A percentile compares a stretch with the other conserved stretches of the same genome.
Conservation (phyloP, 2,113 vertebrate species). For the Zapornia atra region DNA sequence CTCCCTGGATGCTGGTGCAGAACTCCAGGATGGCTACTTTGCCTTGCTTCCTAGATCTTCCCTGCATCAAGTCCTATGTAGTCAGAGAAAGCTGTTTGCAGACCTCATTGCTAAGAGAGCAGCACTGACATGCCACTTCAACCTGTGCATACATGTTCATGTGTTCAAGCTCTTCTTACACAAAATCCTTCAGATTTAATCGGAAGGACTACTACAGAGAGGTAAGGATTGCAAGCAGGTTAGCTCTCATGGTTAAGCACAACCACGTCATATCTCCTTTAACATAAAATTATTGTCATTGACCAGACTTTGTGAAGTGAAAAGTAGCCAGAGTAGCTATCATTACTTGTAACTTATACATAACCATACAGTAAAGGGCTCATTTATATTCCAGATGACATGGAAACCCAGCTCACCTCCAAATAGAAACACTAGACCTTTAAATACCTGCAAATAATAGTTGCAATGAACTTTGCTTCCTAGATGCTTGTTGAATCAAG, state of each 20-base stretch:
- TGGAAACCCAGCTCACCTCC: neutral
- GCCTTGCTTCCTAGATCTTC: neutral
- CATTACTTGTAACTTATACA: neutral
- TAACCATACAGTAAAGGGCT: neutral
- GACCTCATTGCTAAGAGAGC: neutral
- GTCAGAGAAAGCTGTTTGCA: neutral
- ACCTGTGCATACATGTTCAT: fast-evolving
- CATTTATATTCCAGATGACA: neutral
- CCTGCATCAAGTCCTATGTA: neutral
- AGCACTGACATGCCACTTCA: neutral
- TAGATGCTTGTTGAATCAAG: neutral
- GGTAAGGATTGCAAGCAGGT: neutral
- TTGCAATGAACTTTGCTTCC: neutral
- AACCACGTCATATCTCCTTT: neutral
- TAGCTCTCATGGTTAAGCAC: neutral
- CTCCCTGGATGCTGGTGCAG: neutral
- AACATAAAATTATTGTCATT: neutral
- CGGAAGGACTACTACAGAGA: neutral
- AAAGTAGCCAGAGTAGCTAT: neutral
- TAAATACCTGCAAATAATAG: neutral
- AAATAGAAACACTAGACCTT: neutral
- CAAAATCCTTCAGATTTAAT: neutral
- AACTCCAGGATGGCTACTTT: neutral
- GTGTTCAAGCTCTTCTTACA: neutral
- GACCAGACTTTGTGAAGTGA: neutral